Percentiles rank a stretch among this genome's conserved stretches.
phyloP scores from a whole-genome alignment of 2,888 invertebrate species.

The Chironomus riparius region DNA sequence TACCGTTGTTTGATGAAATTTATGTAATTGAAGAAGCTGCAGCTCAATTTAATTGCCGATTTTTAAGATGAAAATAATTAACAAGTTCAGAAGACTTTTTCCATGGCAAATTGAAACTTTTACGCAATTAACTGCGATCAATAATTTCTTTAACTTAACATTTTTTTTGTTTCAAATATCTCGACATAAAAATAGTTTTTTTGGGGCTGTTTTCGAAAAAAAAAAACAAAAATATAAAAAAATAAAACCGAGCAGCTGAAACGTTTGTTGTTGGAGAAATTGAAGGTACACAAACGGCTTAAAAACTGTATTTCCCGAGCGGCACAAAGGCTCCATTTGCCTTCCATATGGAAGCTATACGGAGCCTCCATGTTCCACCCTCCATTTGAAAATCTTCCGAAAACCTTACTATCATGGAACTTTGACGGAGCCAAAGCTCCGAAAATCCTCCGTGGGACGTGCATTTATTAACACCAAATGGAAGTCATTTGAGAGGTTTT shows the following conservation, averaged over 20 bases:
- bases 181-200: not conserved
- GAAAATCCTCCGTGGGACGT: no score
- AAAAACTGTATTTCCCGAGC: not conserved
- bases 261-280: not conserved
- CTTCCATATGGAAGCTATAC: no score
- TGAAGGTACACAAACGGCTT: not conserved
- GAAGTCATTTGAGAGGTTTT: no score
- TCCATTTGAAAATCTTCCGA: no score
- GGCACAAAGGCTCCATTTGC: no score
- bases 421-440: no score
- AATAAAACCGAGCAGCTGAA: slow-evolving; percentile 10
- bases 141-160: slow-evolving; percentile 8
- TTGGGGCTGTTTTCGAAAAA: not conserved
- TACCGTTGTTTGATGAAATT: not conserved
- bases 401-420: no score
- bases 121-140: not conserved
- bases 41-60: not conserved
- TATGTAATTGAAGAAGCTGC: not conserved
- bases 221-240: not conserved
- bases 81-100: not conserved
- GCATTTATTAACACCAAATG: no score
- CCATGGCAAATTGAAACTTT: not conserved
- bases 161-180: slow-evolving; percentile 23
- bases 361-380: no score
- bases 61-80: not conserved